Conservation (phyloP, 1,140 invertebrate genomes). For the Drosophila tani region DNA sequence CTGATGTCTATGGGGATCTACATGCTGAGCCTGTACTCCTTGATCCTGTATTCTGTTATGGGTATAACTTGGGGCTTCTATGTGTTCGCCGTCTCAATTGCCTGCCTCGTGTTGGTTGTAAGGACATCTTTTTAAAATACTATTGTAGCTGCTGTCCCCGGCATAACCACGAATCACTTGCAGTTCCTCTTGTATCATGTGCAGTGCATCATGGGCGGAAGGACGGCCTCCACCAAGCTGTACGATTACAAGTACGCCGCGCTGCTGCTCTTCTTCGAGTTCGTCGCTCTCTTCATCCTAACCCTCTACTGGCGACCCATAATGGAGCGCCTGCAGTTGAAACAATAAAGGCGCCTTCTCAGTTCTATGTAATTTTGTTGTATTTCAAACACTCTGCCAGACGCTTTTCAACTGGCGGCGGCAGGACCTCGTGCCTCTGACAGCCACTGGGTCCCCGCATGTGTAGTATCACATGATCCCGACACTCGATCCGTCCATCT, state of each 20-base stretch:
- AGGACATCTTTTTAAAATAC: conserved; percentile 15
- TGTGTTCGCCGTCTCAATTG: conserved; percentile 29
- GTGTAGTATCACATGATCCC: conserved; percentile 70
- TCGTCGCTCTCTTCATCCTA: conserved; percentile 57
- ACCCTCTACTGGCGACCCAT: conserved; percentile 58
- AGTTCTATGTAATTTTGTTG: not conserved
- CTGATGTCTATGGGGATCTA: conserved; percentile 20
- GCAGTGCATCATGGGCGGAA: conserved; percentile 54
- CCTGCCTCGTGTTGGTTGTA: conserved; percentile 49
- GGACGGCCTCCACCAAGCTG: conserved; percentile 23
- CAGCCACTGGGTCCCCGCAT: conserved; percentile 66
- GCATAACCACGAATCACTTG: conserved; percentile 50
- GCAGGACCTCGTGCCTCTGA: not conserved
- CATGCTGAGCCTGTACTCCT: conserved; percentile 41
- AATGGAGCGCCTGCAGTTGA: conserved; percentile 39
- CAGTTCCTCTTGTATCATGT: conserved; percentile 71
- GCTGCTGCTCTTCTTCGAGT: conserved; percentile 65
- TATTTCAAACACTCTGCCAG: conserved; percentile 44
- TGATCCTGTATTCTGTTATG: conserved; percentile 23
- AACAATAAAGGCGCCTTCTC: conserved; percentile 20
- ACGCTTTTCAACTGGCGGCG: not conserved
- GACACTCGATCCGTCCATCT: conserved; percentile 66
- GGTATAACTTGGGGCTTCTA: conserved; percentile 19
- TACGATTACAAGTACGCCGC: conserved; percentile 56
- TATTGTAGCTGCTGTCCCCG: not conserved